Evolutionary conservation across 92 coral and sea anemone genomes (phyloP).

Genomic region (Parazoanthus darwini): DNA sequence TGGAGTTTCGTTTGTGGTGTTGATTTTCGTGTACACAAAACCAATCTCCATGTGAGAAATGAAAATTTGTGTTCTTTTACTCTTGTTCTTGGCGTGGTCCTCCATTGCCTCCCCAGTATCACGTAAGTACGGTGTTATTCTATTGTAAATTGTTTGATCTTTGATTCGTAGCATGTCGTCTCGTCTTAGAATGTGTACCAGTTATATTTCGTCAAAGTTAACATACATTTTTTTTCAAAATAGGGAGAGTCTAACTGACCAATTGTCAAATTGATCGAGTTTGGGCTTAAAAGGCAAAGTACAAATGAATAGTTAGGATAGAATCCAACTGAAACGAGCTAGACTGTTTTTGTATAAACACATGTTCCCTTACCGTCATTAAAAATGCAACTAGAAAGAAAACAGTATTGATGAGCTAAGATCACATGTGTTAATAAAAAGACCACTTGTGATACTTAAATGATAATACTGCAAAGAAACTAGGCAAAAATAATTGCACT

Average conservation of each 20-base stretch:
- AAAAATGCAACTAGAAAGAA: conserved; percentile 32
- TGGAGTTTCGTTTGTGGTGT: background rate
- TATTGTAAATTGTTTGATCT: conserved; percentile 15
- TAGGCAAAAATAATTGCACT: background rate
- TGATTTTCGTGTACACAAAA: conserved; percentile 31
- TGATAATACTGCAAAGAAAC: background rate
- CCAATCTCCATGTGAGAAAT: conserved; percentile 74
- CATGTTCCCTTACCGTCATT: conserved; percentile 10
- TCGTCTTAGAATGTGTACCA: background rate
- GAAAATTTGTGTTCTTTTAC: conserved; percentile 66
- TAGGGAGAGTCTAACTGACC: background rate
- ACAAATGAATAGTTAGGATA: background rate
- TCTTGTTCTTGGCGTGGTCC: conserved; percentile 79
- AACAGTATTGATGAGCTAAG: conserved; percentile 27
- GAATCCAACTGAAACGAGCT: background rate
- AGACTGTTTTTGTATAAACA: background rate
- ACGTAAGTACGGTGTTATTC: conserved; percentile 63
- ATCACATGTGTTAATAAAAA: background rate
- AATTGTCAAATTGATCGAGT: background rate
- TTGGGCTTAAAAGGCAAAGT: background rate
- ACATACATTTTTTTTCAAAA: no score
- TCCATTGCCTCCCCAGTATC: conserved; percentile 83
- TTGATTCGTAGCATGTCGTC: conserved; percentile 33
- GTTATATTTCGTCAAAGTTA: background rate
- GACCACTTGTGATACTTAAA: no score